phyloP scores from a whole-genome alignment of 2,797 vertebrate genomes.

The Euphonia xanthogaster region DNA sequence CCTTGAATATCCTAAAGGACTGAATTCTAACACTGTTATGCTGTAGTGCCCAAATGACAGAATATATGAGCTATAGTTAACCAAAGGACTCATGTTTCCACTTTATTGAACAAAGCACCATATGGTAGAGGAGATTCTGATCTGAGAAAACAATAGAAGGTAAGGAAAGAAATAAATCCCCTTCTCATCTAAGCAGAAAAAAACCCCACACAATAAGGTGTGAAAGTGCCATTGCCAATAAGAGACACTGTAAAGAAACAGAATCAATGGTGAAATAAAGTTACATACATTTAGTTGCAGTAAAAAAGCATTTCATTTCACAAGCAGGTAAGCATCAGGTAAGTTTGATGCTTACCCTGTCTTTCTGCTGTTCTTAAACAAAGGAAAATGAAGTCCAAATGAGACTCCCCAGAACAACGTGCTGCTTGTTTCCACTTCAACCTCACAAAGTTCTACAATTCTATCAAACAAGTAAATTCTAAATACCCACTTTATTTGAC shows the following conservation, averaged over 20 bases:
- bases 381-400: neutral
- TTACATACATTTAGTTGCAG: neutral
- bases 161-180: neutral
- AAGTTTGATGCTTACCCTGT: neutral
- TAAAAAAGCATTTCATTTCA: neutral
- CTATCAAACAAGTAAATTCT: neutral
- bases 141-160: neutral
- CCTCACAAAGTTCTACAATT: neutral
- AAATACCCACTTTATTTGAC: neutral
- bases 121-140: neutral
- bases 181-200: neutral
- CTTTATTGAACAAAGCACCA: neutral
- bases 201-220: neutral
- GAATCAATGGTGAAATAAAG: neutral
- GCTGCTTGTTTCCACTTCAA: neutral
- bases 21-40: neutral
- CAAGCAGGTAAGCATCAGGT: neutral
- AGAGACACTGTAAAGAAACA: neutral
- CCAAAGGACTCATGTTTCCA: neutral
- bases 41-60: neutral
- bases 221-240: neutral
- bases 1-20: neutral
- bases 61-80: slow-evolving; percentile 1
- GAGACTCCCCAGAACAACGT: neutral
- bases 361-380: neutral